Conservation (phyloP, 2,888 invertebrate species). For the Drosophila cracens region DNA sequence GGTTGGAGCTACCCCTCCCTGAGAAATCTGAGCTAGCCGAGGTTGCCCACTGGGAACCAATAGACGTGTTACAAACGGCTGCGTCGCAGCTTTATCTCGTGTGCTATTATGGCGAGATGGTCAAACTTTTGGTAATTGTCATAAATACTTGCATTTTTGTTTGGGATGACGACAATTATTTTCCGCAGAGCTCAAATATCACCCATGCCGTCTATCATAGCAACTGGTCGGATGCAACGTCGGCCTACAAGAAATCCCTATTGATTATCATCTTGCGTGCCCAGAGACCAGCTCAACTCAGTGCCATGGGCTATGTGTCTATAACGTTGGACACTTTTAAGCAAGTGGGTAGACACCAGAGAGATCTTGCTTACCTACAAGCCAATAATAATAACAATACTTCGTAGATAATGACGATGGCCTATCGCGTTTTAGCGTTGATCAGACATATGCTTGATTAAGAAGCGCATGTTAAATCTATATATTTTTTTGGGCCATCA, state of each 20-base stretch:
- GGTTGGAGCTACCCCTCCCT: too few relatives aligned
- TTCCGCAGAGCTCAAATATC: conserved; percentile 65
- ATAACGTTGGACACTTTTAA: conserved; percentile 39
- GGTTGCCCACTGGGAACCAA: too few relatives aligned
- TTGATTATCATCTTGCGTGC: conserved; percentile 67
- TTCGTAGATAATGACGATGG: conserved; percentile 65
- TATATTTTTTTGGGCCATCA: conserved; percentile 5
- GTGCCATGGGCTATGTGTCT: conserved; percentile 70
- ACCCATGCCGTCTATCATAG: conserved; percentile 65
- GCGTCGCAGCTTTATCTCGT: conserved; percentile 45
- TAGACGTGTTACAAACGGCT: too few relatives aligned
- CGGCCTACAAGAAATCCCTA: conserved; percentile 68
- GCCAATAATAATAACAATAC: neutral
- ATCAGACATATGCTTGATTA: conserved; percentile 55
- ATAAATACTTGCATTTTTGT: neutral
- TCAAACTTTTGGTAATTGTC: conserved; percentile 41
- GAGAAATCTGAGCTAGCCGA: too few relatives aligned
- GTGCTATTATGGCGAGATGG: conserved; percentile 52
- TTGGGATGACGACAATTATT: neutral
- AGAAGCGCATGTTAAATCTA: neutral
- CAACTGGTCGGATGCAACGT: conserved; percentile 69
- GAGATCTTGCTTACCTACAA: neutral
- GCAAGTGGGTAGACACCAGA: conserved; percentile 45
- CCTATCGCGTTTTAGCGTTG: conserved; percentile 68
- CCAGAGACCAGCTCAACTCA: conserved; percentile 63